Conservation (phyloP, 2,888 invertebrate species). For the Dromius quadrimaculatus region DNA sequence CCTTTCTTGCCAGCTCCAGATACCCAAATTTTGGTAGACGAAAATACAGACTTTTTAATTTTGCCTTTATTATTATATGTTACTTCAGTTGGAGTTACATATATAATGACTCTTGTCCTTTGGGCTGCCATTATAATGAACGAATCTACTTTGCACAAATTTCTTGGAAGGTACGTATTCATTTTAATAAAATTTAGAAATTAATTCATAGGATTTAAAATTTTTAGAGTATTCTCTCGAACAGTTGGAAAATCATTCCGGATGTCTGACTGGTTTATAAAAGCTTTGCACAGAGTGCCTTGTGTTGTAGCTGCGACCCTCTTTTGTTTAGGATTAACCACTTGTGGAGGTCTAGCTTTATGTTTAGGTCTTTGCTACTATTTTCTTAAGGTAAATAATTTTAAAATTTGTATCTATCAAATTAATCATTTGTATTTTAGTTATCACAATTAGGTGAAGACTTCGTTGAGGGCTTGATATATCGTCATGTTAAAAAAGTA, state of each 20-base stretch:
- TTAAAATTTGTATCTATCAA: conserved; percentile 61
- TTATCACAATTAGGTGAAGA: conserved; percentile 82
- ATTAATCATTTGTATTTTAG: conserved; percentile 62
- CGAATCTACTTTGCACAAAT: conserved; percentile 75
- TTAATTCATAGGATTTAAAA: background rate
- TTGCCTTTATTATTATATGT: conserved; percentile 74
- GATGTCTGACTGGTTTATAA: conserved; percentile 75
- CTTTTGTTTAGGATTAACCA: conserved; percentile 73
- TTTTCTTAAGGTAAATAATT: conserved; percentile 72
- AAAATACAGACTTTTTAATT: conserved; percentile 66
- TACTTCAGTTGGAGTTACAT: conserved; percentile 73
- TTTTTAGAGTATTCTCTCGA: conserved; percentile 66
- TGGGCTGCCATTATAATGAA: conserved; percentile 74
- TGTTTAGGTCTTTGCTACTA: conserved; percentile 76
- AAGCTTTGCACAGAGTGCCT: conserved; percentile 77
- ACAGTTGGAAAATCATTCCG: conserved; percentile 66
- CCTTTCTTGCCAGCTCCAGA: conserved; percentile 58
- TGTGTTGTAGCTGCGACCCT: conserved; percentile 75
- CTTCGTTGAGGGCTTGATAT: conserved; percentile 75
- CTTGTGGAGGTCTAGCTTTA: conserved; percentile 82
- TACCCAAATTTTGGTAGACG: conserved; percentile 60
- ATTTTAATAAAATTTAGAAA: background rate
- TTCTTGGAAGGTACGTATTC: conserved; percentile 35
- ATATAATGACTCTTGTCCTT: conserved; percentile 69
- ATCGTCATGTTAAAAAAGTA: conserved; percentile 65